Conservation (phyloP, 2,113 vertebrate genomes). For the Litocranius walleri region DNA sequence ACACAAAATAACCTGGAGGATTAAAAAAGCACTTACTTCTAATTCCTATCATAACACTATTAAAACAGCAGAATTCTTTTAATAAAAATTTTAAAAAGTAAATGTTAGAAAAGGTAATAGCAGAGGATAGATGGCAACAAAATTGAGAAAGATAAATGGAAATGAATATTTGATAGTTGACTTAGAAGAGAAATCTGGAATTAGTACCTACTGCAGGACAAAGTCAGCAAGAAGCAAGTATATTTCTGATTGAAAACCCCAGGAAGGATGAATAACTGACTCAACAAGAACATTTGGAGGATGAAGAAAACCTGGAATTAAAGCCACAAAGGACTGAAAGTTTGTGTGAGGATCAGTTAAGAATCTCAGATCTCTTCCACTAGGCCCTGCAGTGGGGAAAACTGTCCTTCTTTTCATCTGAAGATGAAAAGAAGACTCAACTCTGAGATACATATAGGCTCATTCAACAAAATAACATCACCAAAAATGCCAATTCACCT, state of each 20-base stretch:
- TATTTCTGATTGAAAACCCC: background rate
- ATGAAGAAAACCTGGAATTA: background rate
- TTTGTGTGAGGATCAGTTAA: background rate
- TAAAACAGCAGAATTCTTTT: background rate
- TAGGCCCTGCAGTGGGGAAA: background rate
- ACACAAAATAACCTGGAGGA: background rate
- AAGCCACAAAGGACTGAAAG: background rate
- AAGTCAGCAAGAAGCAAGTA: background rate
- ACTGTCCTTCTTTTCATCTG: background rate
- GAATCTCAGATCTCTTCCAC: background rate
- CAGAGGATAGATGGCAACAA: background rate
- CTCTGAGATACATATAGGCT: background rate
- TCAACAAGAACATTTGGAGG: background rate
- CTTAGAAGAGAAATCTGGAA: background rate
- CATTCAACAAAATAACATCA: background rate
- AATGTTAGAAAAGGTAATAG: background rate
- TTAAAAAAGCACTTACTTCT: background rate
- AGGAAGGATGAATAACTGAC: background rate
- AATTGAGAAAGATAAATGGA: background rate
- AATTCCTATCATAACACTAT: background rate
- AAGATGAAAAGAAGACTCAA: background rate
- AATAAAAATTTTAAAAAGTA: background rate
- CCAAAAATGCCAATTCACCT: background rate
- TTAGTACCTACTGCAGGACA: background rate
- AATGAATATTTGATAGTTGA: background rate